These are phyloP conservation scores for Schlechtendalia chinensis DNA, from an alignment of 1,140 invertebrate genomes.

Conservation along the genomic window DNA sequence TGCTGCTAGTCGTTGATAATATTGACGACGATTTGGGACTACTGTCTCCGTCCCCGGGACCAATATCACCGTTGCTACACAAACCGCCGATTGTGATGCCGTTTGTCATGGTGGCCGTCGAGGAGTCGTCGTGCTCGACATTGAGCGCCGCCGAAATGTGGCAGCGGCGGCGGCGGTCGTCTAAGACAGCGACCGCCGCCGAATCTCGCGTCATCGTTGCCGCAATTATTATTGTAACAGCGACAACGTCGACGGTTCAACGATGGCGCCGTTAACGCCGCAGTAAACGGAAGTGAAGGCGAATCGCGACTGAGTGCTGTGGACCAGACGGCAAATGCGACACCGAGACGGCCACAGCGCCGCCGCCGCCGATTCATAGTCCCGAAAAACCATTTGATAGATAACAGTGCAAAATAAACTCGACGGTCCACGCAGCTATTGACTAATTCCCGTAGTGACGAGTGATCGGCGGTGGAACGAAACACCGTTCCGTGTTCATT, in stretches of 20 bases:
- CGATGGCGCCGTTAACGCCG: not conserved
- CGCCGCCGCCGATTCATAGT: not conserved
- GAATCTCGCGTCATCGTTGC: slow-evolving; percentile 20
- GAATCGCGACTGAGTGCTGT: no score
- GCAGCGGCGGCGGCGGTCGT: slow-evolving; percentile 35
- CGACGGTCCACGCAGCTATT: no score
- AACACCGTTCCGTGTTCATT: not conserved
- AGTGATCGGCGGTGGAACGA: not conserved
- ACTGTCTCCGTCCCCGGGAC: not conserved
- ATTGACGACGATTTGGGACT: not conserved
- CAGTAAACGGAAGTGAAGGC: not conserved
- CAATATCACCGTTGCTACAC: not conserved
- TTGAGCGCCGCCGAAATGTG: slow-evolving; percentile 7
- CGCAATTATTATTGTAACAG: not conserved
- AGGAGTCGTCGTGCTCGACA: not conserved
- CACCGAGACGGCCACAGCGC: not conserved
- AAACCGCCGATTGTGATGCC: not conserved
- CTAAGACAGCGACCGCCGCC: slow-evolving; percentile 20
- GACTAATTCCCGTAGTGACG: no score
- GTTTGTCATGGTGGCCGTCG: not conserved
- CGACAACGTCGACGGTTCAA: not conserved
- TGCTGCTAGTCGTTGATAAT: slow-evolving; percentile 14
- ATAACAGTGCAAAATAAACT: not conserved
- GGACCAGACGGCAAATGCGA: not conserved
- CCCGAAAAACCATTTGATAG: slow-evolving; percentile 35